Evolutionary conservation across 2,797 vertebrate species (phyloP).

Genomic region (Mormyrus proboscirostris): DNA sequence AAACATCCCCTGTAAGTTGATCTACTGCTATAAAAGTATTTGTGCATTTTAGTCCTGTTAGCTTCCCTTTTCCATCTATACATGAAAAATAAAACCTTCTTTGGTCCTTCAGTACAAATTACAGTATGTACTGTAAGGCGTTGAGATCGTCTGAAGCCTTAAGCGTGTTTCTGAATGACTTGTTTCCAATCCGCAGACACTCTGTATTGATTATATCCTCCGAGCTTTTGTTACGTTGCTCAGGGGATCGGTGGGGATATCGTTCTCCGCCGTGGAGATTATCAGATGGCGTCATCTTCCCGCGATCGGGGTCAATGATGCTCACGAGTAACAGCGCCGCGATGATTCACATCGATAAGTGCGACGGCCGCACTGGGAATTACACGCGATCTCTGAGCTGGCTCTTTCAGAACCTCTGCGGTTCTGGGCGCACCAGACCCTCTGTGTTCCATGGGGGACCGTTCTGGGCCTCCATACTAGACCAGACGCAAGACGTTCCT

Average conservation of each 20-base stretch:
- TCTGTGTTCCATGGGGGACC: background rate
- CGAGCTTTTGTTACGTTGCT: background rate
- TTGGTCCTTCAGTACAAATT: constrained; percentile 9
- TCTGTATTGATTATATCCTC: constrained; percentile 4
- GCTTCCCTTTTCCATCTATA: background rate
- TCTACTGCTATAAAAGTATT: background rate
- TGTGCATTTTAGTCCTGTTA: background rate
- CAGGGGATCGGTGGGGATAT: constrained; percentile 12
- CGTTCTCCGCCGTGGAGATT: background rate
- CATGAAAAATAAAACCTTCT: constrained; percentile 1
- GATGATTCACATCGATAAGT: background rate
- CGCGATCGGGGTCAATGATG: constrained; percentile 4
- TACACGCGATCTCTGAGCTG: background rate
- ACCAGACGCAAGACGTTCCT: background rate
- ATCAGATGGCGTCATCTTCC: constrained; percentile 21
- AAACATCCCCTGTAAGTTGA: background rate
- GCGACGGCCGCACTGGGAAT: background rate
- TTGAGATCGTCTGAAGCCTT: background rate
- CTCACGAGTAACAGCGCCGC: background rate
- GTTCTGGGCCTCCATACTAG: background rate
- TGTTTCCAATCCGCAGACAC: background rate
- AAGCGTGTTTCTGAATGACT: background rate
- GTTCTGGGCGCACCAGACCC: background rate
- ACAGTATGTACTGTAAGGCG: background rate
- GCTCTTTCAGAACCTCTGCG: background rate